Evolutionary conservation across 1,140 invertebrate genomes (phyloP), one percentile per base, ranked within the genome.

Genomic region (Augochlora pura): DNA sequence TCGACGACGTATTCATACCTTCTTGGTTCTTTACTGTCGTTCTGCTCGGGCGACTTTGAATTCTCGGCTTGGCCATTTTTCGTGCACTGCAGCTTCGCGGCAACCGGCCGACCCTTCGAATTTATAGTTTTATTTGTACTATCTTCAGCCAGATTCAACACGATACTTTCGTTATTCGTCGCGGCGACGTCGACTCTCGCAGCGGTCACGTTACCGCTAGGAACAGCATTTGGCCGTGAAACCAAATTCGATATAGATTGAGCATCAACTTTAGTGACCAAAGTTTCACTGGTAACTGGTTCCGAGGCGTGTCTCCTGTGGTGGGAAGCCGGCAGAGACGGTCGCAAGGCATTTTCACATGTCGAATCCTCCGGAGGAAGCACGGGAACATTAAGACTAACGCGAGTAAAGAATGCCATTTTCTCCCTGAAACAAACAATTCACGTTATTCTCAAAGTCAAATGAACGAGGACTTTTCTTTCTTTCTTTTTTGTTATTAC

Each of bases 351-450:
- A 7, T 42, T 73, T 16, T 67, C 64, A 14, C 68, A 70, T 0
- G 54, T 9, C 4, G 91, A 92, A 70, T 95, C 95, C 16, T 97
- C 96, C 46, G 94, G 93, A 8, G 96, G 96, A 68, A 97, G 91
- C 54, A 97, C 94, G 73, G 97, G 97, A 84, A 98, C 95, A 80
- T 94, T 96, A 27, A 96, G 89, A 87, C 97, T 97, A 9, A 96
- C 94, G 77, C 96, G 94, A 2, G 97, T 98, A 90, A 99, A 98
- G 93, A 99, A 99, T 18, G 97, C 97, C 96, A 99, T 99, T 93
- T 98, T 98, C 93, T 98, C 97, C 94, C 97, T 98, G 93, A 32
- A 94, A 94, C 86, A 64, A 27, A 16, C 62, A 64, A 73, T 32
- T 32, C 1, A 32, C 32, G 4, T 32, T 32, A 32, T 32, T 32